A percentile compares a stretch with the other conserved stretches of the same genome.
Conservation (phyloP, 2,888 invertebrate genomes). For the Myathropa florea region DNA sequence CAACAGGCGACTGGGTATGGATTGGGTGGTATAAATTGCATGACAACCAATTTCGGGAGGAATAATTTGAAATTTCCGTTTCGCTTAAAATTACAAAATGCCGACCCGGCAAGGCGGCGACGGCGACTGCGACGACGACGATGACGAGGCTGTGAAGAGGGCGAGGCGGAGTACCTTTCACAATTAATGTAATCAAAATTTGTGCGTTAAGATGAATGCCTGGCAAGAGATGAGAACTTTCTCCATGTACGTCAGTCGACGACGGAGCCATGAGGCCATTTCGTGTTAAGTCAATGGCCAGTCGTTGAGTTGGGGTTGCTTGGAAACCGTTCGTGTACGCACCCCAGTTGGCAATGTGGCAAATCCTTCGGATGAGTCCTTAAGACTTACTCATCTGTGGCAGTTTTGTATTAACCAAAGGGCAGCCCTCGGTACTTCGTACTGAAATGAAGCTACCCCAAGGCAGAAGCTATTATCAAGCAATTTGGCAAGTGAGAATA, state of each 20-base stretch:
- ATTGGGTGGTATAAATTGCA: slow-evolving; percentile 34
- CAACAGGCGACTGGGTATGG: slow-evolving; percentile 15
- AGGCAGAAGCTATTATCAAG: neutral
- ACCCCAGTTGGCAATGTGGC: neutral
- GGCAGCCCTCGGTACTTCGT: neutral
- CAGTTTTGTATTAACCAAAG: neutral
- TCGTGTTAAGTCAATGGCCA: neutral
- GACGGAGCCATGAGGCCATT: neutral
- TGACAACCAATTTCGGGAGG: slow-evolving; percentile 49
- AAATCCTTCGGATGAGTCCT: neutral
- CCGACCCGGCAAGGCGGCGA: neutral
- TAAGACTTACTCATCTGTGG: neutral
- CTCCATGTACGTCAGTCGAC: neutral
- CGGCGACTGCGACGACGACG: too few relatives aligned
- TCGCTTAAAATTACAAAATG: slow-evolving; percentile 49
- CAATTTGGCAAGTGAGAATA: neutral
- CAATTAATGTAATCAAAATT: slow-evolving; percentile 37
- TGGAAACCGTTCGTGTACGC: neutral
- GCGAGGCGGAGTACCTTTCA: neutral
- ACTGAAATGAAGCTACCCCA: neutral
- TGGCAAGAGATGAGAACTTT: neutral
- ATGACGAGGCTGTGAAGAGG: neutral
- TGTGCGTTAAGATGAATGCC: slow-evolving; percentile 13
- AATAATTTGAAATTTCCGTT: slow-evolving; percentile 51
- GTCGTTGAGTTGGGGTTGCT: neutral